These are phyloP conservation scores for Corydoras sp. DNA, from an alignment of 2,113 vertebrate species.

Conservation along the genomic window DNA sequence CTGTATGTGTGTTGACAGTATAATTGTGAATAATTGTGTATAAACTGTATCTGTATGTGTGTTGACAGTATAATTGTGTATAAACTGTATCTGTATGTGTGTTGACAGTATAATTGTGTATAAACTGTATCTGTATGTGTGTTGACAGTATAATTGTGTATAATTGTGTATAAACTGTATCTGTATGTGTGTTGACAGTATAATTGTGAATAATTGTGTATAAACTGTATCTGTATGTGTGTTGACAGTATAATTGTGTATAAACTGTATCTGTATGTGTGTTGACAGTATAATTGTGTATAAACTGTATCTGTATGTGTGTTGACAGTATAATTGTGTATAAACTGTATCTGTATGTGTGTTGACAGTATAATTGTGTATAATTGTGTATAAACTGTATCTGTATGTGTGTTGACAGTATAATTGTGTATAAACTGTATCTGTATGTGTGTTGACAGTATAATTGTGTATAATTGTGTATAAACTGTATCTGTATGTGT, in stretches of 20 bases:
- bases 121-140: background rate
- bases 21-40: too few relatives aligned
- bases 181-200: constrained; percentile 61
- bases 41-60: background rate
- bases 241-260: constrained; percentile 67
- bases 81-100: background rate
- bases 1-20: constrained; percentile 61
- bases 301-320: background rate
- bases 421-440: constrained; percentile 43
- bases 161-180: background rate
- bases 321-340: constrained; percentile 67
- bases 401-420: constrained; percentile 61
- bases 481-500: background rate
- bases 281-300: constrained; percentile 67
- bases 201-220: too few relatives aligned
- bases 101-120: constrained; percentile 67
- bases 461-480: too few relatives aligned
- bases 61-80: constrained; percentile 67
- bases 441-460: constrained; percentile 61
- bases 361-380: constrained; percentile 75
- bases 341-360: background rate
- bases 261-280: background rate
- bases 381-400: background rate
- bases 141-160: constrained; percentile 75
- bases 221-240: background rate